These are phyloP conservation scores for Oreochromis mossambicus DNA, from an alignment of 2,797 vertebrate genomes.

Conservation along the genomic window DNA sequence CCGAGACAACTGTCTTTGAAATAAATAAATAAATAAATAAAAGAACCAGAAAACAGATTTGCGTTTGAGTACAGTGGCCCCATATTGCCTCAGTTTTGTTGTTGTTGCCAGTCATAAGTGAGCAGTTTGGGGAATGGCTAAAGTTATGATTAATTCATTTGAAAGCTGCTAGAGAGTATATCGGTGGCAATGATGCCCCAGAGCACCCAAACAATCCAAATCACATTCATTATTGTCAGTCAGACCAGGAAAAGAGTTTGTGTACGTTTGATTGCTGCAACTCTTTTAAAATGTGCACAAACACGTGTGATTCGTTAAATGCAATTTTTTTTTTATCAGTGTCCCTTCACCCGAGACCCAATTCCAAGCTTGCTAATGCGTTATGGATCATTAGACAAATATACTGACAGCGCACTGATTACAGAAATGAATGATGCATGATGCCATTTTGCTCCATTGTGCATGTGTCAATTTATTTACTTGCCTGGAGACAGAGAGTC, in stretches of 20 bases:
- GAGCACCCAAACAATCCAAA: constrained; percentile 29
- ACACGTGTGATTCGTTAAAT: constrained; percentile 10
- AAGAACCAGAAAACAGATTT: not conserved
- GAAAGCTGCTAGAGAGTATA: constrained; percentile 25
- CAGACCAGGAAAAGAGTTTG: constrained; percentile 16
- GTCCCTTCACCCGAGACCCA: constrained; percentile 27
- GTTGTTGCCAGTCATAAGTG: constrained; percentile 1
- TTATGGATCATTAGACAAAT: constrained; percentile 62
- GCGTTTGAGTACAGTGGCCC: not conserved
- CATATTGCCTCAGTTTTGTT: not conserved
- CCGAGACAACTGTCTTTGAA: not conserved
- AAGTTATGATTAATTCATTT: constrained; percentile 55
- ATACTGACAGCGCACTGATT: constrained; percentile 49
- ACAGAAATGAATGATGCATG: constrained; percentile 56
- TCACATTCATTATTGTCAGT: constrained; percentile 30
- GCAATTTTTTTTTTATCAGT: not conserved
- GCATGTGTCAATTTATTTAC: not conserved
- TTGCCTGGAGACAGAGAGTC: constrained; percentile 1
- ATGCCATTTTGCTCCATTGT: constrained; percentile 2
- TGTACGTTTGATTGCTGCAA: constrained; percentile 5
- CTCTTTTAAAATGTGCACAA: constrained; percentile 11
- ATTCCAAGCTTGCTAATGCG: constrained; percentile 46
- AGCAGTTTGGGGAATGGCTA: constrained; percentile 39
- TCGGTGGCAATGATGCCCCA: constrained; percentile 1
- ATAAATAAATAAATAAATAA: not conserved